Conservation (phyloP, 2,888 invertebrate genomes). For the Apamea sordens region DNA sequence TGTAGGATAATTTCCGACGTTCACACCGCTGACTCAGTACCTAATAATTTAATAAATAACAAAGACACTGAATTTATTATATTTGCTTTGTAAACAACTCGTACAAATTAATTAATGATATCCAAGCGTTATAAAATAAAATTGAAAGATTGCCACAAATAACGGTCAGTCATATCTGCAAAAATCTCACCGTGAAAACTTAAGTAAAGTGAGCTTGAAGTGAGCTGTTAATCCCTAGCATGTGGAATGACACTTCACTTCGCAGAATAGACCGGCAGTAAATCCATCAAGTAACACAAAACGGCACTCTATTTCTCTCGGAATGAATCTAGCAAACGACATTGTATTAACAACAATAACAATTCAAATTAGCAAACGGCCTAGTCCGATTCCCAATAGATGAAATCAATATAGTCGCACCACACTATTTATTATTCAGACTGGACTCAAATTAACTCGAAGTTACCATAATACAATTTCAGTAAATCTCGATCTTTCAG, state of each 20-base stretch:
- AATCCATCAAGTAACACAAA: background rate
- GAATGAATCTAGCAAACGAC: background rate
- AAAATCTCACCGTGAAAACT: background rate
- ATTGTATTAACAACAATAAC: background rate
- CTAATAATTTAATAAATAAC: background rate
- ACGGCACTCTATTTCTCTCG: background rate
- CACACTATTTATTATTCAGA: constrained; percentile 10
- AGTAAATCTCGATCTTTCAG: constrained; percentile 15
- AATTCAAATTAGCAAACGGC: constrained; percentile 25
- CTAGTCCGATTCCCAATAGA: constrained; percentile 17
- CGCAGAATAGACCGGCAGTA: background rate
- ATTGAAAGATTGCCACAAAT: background rate
- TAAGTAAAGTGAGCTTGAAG: background rate
- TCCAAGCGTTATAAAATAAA: background rate
- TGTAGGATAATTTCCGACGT: background rate
- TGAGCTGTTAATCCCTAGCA: background rate
- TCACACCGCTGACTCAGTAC: background rate
- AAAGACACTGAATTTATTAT: background rate
- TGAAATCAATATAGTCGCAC: constrained; percentile 26
- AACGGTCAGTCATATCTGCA: background rate
- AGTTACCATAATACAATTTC: background rate
- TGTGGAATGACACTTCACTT: background rate
- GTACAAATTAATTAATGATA: background rate
- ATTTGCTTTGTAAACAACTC: background rate
- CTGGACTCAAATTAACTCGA: constrained; percentile 8